Conservation (phyloP, 1,140 invertebrate genomes). For the Alviniconcha marisindica region DNA sequence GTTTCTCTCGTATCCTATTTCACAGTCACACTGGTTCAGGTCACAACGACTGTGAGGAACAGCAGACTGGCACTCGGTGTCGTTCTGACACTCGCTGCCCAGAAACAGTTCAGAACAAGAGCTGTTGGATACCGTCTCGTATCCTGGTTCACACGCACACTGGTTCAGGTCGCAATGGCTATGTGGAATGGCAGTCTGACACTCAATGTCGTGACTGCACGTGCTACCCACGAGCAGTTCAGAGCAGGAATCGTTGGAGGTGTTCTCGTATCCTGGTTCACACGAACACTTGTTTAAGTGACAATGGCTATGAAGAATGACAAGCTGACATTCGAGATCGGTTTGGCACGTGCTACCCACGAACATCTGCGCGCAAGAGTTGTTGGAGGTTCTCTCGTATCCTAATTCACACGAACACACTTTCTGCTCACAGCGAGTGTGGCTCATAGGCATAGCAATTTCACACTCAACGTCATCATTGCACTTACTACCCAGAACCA, state of each 20-base stretch:
- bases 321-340: background rate
- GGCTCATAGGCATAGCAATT: background rate
- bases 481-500: background rate
- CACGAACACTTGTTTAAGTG: background rate
- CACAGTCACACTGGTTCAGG: background rate
- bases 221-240: background rate
- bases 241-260: background rate
- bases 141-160: background rate
- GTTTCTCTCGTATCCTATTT: background rate
- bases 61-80: background rate
- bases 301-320: background rate
- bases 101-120: background rate
- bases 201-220: background rate
- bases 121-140: background rate
- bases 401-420: background rate
- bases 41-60: background rate
- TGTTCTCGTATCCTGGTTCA: background rate
- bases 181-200: background rate
- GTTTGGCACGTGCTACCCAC: background rate
- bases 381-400: background rate
- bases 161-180: background rate
- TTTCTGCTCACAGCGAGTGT: background rate
- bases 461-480: background rate
- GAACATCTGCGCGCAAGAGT: background rate
- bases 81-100: background rate